Percentiles rank a stretch among this genome's conserved stretches.
Evolutionary conservation across 2,113 vertebrate species (phyloP).

Genomic region (Monarcha castaneiventris): DNA sequence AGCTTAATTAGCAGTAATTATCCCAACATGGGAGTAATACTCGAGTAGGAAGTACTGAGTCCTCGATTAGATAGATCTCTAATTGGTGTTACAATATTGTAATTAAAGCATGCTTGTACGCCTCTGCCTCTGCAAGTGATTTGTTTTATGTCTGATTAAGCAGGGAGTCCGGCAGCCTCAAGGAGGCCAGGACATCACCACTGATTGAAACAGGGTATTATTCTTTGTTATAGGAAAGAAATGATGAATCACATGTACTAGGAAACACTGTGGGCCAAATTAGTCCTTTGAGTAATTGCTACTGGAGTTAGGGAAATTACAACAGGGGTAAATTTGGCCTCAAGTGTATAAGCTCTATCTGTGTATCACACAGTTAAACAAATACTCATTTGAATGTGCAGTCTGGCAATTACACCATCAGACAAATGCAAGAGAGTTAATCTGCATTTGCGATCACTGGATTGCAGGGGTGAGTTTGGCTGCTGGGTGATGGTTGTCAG

Average conservation of each 20-base stretch:
- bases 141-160: constrained; percentile 87
- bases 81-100: constrained; percentile 89
- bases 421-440: constrained; percentile 26
- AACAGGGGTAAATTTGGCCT: constrained; percentile 55
- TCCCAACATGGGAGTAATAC: constrained; percentile 89
- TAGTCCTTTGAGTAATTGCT: constrained; percentile 61
- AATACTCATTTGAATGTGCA: constrained; percentile 54
- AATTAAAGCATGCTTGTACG: constrained; percentile 84
- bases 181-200: constrained; percentile 69
- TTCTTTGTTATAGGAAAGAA: constrained; percentile 55
- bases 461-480: constrained; percentile 19
- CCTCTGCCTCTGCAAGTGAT: constrained; percentile 78
- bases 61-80: constrained; percentile 86
- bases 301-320: constrained; percentile 53
- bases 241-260: constrained; percentile 58
- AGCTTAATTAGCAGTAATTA: constrained; percentile 90
- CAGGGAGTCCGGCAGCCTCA: constrained; percentile 78
- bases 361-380: constrained; percentile 57
- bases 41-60: constrained; percentile 82
- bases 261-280: constrained; percentile 62
- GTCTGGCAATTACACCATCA: constrained; percentile 49
- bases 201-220: constrained; percentile 62
- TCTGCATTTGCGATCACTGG: constrained; percentile 5
- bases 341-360: constrained; percentile 52
- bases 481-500: not conserved